Percentiles rank a stretch among this genome's conserved stretches.
Conservation (phyloP, 2,113 vertebrate genomes). For the Dipodomys ordii region DNA sequence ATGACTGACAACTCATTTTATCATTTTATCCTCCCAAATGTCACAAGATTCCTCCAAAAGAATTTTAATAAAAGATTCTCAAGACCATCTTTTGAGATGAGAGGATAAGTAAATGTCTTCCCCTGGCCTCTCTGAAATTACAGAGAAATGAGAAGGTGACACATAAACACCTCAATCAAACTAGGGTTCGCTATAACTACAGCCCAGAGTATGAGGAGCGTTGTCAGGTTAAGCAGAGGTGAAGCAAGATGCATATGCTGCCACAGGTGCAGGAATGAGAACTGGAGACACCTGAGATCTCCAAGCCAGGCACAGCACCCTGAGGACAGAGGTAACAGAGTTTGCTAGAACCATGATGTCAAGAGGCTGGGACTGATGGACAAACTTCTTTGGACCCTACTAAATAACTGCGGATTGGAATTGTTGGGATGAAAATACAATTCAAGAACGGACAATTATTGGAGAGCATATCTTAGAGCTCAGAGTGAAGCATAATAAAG, state of each 20-base stretch:
- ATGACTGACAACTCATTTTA: background rate
- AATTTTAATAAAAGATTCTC: slow-evolving; percentile 1
- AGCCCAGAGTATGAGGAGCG: background rate
- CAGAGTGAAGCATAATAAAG: background rate
- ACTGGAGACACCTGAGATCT: background rate
- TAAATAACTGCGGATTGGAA: background rate
- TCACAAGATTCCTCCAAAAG: background rate
- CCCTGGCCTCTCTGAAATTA: background rate
- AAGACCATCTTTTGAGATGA: slow-evolving; percentile 11
- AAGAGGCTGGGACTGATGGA: fast-evolving
- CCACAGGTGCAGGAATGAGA: background rate
- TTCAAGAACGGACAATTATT: background rate
- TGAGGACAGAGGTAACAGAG: background rate
- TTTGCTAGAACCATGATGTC: background rate
- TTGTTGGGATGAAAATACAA: background rate
- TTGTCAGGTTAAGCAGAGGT: background rate
- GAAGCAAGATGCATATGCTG: background rate
- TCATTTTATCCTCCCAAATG: background rate
- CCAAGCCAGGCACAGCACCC: background rate
- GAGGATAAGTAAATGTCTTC: background rate
- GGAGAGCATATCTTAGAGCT: background rate
- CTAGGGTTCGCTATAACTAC: background rate
- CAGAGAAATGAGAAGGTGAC: background rate
- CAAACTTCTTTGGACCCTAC: background rate
- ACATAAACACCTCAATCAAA: background rate